Evolutionary conservation across 2,797 vertebrate genomes (phyloP).

Genomic region (Microctenopoma lineatum): DNA sequence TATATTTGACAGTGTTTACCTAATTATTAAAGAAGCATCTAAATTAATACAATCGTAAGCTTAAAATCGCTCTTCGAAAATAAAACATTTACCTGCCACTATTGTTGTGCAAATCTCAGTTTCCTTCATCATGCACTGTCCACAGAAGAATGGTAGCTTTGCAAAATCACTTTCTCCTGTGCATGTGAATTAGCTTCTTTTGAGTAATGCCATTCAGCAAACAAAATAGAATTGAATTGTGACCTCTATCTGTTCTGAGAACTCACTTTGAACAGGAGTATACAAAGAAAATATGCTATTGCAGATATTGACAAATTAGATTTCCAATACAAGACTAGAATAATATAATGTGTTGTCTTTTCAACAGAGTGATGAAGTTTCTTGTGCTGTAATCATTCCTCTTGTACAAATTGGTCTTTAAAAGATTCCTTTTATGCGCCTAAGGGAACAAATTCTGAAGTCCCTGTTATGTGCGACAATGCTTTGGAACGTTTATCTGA

Average conservation of each 20-base stretch:
- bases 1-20: background rate
- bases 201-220: conserved; percentile 28
- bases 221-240: conserved; percentile 14
- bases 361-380: background rate
- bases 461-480: background rate
- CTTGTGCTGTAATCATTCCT: background rate
- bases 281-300: conserved; percentile 22
- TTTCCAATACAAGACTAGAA: conserved; percentile 3
- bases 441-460: background rate
- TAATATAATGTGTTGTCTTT: conserved; percentile 2
- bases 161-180: conserved; percentile 14
- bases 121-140: background rate
- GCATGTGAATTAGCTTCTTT: conserved; percentile 16
- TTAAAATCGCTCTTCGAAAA: background rate
- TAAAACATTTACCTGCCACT: conserved; percentile 4
- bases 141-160: conserved; percentile 12
- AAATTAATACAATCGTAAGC: background rate
- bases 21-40: background rate
- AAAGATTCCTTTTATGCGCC: background rate
- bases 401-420: background rate
- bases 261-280: conserved; percentile 9
- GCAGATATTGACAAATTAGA: conserved; percentile 11
- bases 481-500: background rate
- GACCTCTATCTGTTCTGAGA: conserved; percentile 11
- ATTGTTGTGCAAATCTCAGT: conserved; percentile 7